Base-by-base conservation (phyloP, 2,888 invertebrate genomes). In the Galerucella nymphaeae region DNA sequence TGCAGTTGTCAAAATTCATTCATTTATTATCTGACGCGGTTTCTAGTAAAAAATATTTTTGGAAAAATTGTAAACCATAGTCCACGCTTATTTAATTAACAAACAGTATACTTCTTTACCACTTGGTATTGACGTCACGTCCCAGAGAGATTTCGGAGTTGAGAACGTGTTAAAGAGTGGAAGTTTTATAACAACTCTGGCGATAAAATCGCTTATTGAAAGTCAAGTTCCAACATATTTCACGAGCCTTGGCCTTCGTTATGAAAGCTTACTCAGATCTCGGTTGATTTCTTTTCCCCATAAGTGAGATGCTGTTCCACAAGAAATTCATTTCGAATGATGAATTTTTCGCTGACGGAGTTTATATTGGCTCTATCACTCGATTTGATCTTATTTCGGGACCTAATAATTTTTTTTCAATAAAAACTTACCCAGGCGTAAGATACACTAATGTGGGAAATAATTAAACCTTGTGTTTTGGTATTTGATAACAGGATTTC, bases 161-260 rank as follows among this genome's bases (percentile, higher is more conserved):
- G 41, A 67, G 67, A 64, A 68, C 70, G 73, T 69, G 72, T 61
- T 73, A 64, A 69, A 73, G 72, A 68, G 66, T n/a, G n/a, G 72
- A 73, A 70, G 66, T 69, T 73, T 70, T 61, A 73, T 73, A 70
- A 73, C 55, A 55, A 62, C 61, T 64, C 66, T 23, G 66, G 63
- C 63, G 73, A 73, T 73, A 73, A 66, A 70, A 70, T 70, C 73
- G 62, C 73, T 66, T 70, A 73, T 73, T 73, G 73, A 70, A 72
- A 72, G 72, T 72, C 72, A 68, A 68, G 66, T 72, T 72, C 59
- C 63, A 63, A 57, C 73, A 73, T 73, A 73, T 73, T 73, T 73
- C 73, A 73, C 63, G 63, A 58, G 48, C 66, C 45, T 63, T 67
- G 48, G 71, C 71, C 67, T 68, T 72, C 68, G 68, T 72, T 68